Base-by-base conservation (phyloP, 1,140 invertebrate genomes). In the Neodiprion lecontei region DNA sequence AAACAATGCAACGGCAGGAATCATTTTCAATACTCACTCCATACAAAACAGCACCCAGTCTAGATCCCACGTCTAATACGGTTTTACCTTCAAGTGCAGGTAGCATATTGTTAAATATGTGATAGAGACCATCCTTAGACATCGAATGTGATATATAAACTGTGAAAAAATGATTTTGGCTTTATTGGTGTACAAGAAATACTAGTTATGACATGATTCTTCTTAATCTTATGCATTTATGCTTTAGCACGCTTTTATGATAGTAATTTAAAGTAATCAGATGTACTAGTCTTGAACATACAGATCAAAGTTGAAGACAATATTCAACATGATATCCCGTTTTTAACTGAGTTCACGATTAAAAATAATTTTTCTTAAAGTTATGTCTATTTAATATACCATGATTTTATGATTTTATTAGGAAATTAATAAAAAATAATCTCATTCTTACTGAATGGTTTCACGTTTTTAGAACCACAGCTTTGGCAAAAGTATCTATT, bases 31-130 rank as follows among this genome's bases (percentile, higher is more conserved):
- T 61, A 61, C 87, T 89, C 88, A 93, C 93, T 75, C 91, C 92
- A 88, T 93, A 94, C 48, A 94, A 84, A 72, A 94, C 89, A 77
- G 91, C 91, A 72, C 93, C 93, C 73, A 94, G 86, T 85, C 94
- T 89, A 12, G 93, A 94, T 9, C 93, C 94, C 70, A 94, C 83
- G 87, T 94, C 93, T 17, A 95, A 79, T 70, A 94, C 80, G 72
- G 87, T 89, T 86, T 92, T 93, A 12, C 86, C 89, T 75, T 90
- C 85, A 69, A 93, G 85, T 70, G 88, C 87, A 70, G 92, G 91
- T 68, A 94, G 85, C 40, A 93, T 79, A 66, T 89, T 89, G 67
- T 91, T 90, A 79, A 94, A 94, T 73, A 94, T 91, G 75, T 90
- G 92, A 76, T 90, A 89, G 14, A 94, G 82, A 68, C 89, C 88